Evolutionary conservation across 2,113 vertebrate genomes (phyloP).

Genomic region (Gymnogyps californianus): DNA sequence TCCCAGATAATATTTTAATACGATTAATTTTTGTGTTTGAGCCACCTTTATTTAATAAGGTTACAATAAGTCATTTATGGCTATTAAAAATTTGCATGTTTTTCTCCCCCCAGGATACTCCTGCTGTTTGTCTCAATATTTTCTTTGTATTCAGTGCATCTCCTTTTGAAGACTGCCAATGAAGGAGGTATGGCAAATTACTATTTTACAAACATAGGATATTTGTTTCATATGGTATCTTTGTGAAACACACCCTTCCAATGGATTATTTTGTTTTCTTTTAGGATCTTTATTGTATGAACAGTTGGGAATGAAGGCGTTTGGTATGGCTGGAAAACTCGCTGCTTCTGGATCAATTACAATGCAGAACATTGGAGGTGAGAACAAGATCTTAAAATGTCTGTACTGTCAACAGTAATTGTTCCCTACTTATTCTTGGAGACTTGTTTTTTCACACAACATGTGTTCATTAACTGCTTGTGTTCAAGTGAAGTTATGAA

Average conservation of each 20-base stretch:
- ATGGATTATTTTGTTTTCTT: not conserved
- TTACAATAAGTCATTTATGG: not conserved
- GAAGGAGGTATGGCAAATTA: conserved; percentile 87
- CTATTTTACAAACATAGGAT: not conserved
- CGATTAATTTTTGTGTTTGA: not conserved
- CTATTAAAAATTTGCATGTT: not conserved
- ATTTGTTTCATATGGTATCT: not conserved
- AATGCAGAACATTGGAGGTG: conserved; percentile 98
- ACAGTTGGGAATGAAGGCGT: conserved; percentile 93
- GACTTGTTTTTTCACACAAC: conserved; percentile 56
- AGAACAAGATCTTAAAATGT: not conserved
- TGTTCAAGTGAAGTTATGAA: conserved; percentile 61
- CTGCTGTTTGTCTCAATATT: conserved; percentile 87
- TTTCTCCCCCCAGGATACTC: conserved; percentile 80
- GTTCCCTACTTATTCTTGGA: conserved; percentile 41
- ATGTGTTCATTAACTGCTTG: conserved; percentile 57
- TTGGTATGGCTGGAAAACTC: conserved; percentile 90
- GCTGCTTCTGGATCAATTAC: conserved; percentile 93
- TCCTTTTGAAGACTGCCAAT: conserved; percentile 95
- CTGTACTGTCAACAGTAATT: not conserved
- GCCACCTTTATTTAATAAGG: not conserved
- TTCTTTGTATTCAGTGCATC: conserved; percentile 96
- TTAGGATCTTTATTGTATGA: conserved; percentile 92
- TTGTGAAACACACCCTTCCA: not conserved
- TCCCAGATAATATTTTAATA: not conserved